These are phyloP conservation scores for Stramonita haemastoma DNA, from an alignment of 2,888 invertebrate species.

Conservation along the genomic window DNA sequence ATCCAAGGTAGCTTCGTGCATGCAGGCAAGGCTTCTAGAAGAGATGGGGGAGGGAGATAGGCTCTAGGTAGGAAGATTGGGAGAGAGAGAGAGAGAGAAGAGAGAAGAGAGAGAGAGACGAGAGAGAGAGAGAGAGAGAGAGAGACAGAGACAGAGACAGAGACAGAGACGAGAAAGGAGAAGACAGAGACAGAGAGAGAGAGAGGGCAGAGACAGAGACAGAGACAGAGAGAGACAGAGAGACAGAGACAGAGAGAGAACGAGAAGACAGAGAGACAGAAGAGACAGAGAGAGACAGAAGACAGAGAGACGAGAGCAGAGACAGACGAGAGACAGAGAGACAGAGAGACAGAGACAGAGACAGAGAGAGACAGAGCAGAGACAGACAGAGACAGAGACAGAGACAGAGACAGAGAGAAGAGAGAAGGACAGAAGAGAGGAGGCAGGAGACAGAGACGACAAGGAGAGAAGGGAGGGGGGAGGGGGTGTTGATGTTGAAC, in stretches of 20 bases:
- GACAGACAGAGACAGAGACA: no score
- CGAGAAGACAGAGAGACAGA: not conserved
- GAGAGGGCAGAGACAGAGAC: not conserved
- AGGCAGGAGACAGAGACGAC: not conserved
- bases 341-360: not conserved
- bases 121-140: not conserved
- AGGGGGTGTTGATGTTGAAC: no score
- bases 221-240: not conserved
- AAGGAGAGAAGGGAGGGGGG: not conserved
- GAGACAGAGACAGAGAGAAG: no score
- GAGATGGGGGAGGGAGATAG: no score
- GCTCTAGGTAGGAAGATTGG: no score
- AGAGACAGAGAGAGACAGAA: no score
- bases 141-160: no score
- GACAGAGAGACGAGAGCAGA: not conserved
- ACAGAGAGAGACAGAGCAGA: not conserved
- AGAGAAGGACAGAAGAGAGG: no score
- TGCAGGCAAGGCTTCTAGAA: no score
- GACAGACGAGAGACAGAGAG: not conserved
- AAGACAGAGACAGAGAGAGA: not conserved
- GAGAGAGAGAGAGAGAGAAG: no score
- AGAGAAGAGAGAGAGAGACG: no score
- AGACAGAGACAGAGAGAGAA: not conserved
- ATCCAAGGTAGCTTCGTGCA: no score
- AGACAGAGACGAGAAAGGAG: not conserved